Percentiles rank a stretch among this genome's conserved stretches.
Conservation (phyloP, 1,140 invertebrate genomes). For the Ditylenchus dipsaci region DNA sequence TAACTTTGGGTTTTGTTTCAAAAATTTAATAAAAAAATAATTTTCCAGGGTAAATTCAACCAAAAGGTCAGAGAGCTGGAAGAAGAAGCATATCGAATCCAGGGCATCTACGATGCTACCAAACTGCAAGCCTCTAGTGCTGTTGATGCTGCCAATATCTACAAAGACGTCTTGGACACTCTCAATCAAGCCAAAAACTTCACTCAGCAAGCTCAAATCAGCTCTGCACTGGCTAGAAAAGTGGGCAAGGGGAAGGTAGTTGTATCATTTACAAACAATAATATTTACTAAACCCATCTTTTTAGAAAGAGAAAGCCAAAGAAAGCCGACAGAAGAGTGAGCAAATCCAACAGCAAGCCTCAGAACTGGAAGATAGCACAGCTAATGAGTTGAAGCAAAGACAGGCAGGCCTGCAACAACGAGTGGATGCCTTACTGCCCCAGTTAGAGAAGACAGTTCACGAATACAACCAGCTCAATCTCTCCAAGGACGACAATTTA, state of each 20-base stretch:
- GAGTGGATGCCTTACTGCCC: neutral
- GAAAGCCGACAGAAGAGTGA: neutral
- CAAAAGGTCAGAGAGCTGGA: conserved; percentile 29
- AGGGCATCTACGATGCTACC: conserved; percentile 36
- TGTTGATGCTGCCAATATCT: conserved; percentile 33
- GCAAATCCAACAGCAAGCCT: neutral
- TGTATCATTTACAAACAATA: neutral
- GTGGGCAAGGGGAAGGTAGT: neutral
- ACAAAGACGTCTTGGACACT: conserved; percentile 21
- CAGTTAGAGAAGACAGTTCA: conserved; percentile 4
- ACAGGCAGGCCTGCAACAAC: neutral
- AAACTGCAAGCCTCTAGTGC: conserved; percentile 25
- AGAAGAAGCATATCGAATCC: conserved; percentile 10
- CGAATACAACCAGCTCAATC: conserved; percentile 2
- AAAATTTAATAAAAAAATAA: neutral
- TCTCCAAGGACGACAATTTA: neutral
- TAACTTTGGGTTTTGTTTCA: neutral
- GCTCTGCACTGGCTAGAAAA: neutral
- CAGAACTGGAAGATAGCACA: neutral
- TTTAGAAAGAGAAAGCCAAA: conserved; percentile 3
- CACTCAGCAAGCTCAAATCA: conserved; percentile 5
- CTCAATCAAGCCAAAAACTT: conserved; percentile 25
- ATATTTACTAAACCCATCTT: neutral
- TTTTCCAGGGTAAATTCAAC: neutral
- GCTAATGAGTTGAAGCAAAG: neutral